Percentiles rank a stretch among this genome's conserved stretches.
Evolutionary conservation across 2,888 invertebrate genomes (phyloP).

Genomic region (Nephrotoma guestfalica): DNA sequence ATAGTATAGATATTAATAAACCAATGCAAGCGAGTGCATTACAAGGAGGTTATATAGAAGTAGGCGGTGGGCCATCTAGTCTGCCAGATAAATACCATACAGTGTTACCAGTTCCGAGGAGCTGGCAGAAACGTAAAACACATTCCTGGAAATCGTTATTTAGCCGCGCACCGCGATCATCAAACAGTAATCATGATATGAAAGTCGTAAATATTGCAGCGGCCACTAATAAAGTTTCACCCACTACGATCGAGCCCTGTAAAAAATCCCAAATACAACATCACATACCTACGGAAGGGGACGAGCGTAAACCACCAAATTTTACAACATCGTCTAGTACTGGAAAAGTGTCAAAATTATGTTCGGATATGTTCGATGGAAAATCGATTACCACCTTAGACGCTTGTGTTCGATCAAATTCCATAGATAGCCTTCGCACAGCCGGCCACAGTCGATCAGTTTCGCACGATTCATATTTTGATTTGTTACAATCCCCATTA

Average conservation of each 20-base stretch:
- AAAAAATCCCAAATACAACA: not conserved
- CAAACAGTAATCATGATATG: constrained; percentile 21
- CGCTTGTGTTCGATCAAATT: constrained; percentile 30
- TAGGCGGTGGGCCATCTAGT: constrained; percentile 63
- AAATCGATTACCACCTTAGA: constrained; percentile 22
- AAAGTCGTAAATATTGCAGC: constrained; percentile 16
- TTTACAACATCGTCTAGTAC: not conserved
- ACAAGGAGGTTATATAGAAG: constrained; percentile 43
- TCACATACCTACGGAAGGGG: not conserved
- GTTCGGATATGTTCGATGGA: constrained; percentile 16
- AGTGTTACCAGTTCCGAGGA: constrained; percentile 67
- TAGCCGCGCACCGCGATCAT: constrained; percentile 30
- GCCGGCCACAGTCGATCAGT: constrained; percentile 49
- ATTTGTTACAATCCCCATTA: constrained; percentile 36
- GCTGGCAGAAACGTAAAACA: constrained; percentile 33
- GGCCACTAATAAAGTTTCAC: constrained; percentile 5
- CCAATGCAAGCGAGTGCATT: constrained; percentile 26
- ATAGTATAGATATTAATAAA: constrained; percentile 25
- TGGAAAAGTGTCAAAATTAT: constrained; percentile 4
- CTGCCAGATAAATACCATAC: constrained; percentile 75
- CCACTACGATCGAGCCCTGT: not conserved
- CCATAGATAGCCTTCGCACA: constrained; percentile 32
- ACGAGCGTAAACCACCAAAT: not conserved
- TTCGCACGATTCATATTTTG: constrained; percentile 89
- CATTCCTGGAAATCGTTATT: constrained; percentile 33